Conservation (phyloP, 2,888 invertebrate genomes). For the Noctua pronuba region DNA sequence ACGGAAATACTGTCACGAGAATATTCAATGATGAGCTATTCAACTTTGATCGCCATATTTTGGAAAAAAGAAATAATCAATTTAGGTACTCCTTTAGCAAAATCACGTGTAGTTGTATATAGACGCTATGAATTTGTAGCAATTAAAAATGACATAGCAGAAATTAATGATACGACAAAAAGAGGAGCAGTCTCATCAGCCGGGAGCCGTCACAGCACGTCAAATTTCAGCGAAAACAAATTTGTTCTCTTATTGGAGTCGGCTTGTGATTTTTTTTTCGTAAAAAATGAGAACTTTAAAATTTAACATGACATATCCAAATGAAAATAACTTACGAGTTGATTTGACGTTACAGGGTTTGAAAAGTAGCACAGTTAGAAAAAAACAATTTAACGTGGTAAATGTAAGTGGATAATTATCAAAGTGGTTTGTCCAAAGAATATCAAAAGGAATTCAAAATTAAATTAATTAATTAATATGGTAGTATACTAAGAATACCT, state of each 20-base stretch:
- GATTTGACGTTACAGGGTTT: not conserved
- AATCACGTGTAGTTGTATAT: constrained; percentile 11
- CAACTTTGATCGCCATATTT: constrained; percentile 16
- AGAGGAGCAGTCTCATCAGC: constrained; percentile 70
- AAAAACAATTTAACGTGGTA: not conserved
- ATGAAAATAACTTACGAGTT: constrained; percentile 6
- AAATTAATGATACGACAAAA: constrained; percentile 73
- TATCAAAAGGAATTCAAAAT: not conserved
- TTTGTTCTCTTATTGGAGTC: constrained; percentile 65
- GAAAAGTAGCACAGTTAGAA: not conserved
- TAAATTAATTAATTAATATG: not conserved
- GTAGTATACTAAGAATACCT: not conserved
- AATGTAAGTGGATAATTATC: not conserved
- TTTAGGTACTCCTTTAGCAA: not conserved
- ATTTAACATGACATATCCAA: constrained; percentile 19
- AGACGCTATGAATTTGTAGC: constrained; percentile 59
- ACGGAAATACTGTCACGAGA: constrained; percentile 74
- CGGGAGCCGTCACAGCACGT: constrained; percentile 74
- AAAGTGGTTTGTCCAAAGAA: not conserved
- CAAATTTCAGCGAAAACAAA: constrained; percentile 77
- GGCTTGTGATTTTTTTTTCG: constrained; percentile 29
- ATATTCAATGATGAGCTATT: constrained; percentile 50
- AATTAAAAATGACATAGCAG: constrained; percentile 80
- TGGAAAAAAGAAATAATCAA: not conserved
- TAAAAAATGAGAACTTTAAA: constrained; percentile 29